These are phyloP conservation scores for Alectoris magna DNA, from an alignment of 2,797 vertebrate genomes.

Conservation along the genomic window DNA sequence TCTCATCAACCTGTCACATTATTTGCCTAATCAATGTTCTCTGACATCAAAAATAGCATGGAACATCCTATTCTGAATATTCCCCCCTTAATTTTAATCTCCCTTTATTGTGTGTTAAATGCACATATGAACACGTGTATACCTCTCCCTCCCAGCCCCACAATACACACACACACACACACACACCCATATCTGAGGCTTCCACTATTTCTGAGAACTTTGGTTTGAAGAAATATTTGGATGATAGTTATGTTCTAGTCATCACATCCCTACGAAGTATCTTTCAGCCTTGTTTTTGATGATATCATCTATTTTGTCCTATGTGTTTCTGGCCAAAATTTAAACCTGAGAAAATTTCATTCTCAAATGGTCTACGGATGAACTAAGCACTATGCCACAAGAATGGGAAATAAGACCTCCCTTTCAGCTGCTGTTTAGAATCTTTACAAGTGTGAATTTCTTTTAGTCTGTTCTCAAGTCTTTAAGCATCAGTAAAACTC, in stretches of 20 bases:
- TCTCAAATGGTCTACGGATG: background rate
- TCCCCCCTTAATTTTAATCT: background rate
- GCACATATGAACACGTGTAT: rapidly evolving
- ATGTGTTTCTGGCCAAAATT: background rate
- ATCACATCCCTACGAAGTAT: background rate
- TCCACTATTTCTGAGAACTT: background rate
- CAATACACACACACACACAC: no score
- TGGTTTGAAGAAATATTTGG: background rate
- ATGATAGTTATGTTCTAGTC: background rate
- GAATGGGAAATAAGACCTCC: background rate
- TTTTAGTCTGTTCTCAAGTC: background rate
- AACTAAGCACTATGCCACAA: background rate
- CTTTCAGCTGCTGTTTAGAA: background rate
- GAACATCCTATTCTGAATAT: background rate
- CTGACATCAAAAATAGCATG: background rate
- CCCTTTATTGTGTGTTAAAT: background rate
- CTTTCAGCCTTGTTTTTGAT: background rate
- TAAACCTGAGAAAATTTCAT: background rate
- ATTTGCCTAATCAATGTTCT: background rate
- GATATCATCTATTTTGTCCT: background rate
- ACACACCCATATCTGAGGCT: rapidly evolving
- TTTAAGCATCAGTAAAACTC: background rate
- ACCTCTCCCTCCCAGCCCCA: no score
- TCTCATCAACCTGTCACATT: background rate
- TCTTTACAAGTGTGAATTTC: background rate